phyloP scores from a whole-genome alignment of 1,140 invertebrate species.

The Leptoteleia sp. region DNA sequence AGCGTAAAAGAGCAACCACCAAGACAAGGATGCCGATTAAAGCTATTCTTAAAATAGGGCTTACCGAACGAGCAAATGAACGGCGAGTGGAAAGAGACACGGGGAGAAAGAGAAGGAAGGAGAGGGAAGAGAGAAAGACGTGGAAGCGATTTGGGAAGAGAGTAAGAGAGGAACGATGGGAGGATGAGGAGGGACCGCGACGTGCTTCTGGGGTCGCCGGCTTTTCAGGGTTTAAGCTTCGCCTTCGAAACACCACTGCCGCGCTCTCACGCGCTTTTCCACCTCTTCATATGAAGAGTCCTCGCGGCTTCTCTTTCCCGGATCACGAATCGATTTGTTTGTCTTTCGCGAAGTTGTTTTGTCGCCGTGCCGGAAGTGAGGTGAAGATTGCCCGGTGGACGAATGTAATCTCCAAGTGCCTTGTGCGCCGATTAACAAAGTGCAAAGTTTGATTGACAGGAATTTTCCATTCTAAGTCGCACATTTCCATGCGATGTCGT shows the following conservation, averaged over 20 bases:
- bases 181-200: conserved; percentile 62
- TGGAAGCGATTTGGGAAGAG: conserved; percentile 60
- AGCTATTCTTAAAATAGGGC: conserved; percentile 78
- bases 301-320: conserved; percentile 59
- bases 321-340: conserved; percentile 41
- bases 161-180: conserved; percentile 39
- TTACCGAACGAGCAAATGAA: conserved; percentile 66
- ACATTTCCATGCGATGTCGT: conserved; percentile 69
- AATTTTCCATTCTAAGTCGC: conserved; percentile 6
- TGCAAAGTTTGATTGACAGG: conserved; percentile 12
- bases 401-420: conserved; percentile 37
- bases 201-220: conserved; percentile 78
- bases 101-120: conserved; percentile 46
- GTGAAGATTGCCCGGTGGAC: conserved; percentile 31
- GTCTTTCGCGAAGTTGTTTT: conserved; percentile 44
- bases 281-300: conserved; percentile 66
- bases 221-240: conserved; percentile 78
- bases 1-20: conserved; percentile 38
- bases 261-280: conserved; percentile 68
- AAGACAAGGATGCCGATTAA: conserved; percentile 68
- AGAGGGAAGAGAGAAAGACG: conserved; percentile 61
- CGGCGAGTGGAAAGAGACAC: conserved; percentile 44
- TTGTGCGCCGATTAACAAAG: conserved; percentile 35
- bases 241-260: conserved; percentile 74
- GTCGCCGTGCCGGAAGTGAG: conserved; percentile 46